Conservation (phyloP, 1,140 invertebrate genomes). For the Delia radicum region DNA sequence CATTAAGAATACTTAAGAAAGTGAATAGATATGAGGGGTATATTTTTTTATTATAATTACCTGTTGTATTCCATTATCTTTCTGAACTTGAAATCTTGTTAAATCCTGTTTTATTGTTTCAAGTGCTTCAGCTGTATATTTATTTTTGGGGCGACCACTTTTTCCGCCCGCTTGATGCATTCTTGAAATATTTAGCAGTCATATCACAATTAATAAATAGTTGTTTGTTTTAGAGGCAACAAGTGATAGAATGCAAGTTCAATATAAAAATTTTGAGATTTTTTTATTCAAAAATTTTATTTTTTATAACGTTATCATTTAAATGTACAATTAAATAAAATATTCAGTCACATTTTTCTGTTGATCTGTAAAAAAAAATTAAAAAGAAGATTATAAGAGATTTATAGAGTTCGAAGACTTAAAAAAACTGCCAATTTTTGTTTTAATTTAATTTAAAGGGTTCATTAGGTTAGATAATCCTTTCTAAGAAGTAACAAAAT, state of each 20-base stretch:
- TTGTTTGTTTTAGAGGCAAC: background rate
- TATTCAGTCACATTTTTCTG: background rate
- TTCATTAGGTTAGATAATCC: too few species aligned
- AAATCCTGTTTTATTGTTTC: conserved; percentile 55
- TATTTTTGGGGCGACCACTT: conserved; percentile 56
- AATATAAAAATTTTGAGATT: too few species aligned
- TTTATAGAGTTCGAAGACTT: too few species aligned
- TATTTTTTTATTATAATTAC: conserved; percentile 33
- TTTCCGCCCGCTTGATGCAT: conserved; percentile 56
- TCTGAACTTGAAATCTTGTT: conserved; percentile 53
- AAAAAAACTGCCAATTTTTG: too few species aligned
- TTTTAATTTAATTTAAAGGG: too few species aligned
- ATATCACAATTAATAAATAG: conserved; percentile 48
- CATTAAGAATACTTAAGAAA: too few species aligned
- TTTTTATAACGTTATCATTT: background rate
- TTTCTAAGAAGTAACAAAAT: too few species aligned
- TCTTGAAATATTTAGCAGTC: conserved; percentile 52
- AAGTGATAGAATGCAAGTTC: background rate
- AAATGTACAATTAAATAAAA: background rate
- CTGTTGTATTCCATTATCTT: conserved; percentile 54
- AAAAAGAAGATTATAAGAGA: too few species aligned
- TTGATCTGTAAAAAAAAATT: background rate
- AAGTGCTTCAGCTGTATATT: conserved; percentile 53
- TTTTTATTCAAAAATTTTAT: background rate
- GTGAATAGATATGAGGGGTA: too few species aligned